A percentile compares a stretch with the other conserved stretches of the same genome.
Conservation (phyloP, 2,888 invertebrate species). For the Myathropa florea region DNA sequence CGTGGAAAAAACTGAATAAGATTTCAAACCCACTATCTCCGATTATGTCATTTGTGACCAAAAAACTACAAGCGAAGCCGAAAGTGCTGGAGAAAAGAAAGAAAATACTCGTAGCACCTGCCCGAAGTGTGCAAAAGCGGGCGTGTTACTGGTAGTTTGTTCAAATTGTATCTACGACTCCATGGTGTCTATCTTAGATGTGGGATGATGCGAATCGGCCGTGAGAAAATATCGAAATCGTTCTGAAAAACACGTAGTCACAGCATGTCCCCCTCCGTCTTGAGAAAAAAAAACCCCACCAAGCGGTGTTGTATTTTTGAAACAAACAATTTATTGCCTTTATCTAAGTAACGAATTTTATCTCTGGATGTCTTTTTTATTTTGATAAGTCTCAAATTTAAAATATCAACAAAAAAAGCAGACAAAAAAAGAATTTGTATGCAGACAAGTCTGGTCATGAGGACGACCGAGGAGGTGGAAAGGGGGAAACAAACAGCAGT, state of each 20-base stretch:
- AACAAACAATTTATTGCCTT: constrained; percentile 54
- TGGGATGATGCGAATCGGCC: constrained; percentile 19
- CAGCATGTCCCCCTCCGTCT: constrained; percentile 14
- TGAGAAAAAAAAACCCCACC: background rate
- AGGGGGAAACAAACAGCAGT: constrained; percentile 24
- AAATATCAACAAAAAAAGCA: background rate
- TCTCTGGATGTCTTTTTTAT: constrained; percentile 13
- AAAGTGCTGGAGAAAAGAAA: constrained; percentile 21
- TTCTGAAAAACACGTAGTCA: constrained; percentile 56
- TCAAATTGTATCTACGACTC: constrained; percentile 46
- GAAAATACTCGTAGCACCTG: too few relatives aligned
- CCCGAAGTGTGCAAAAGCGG: constrained; percentile 33
- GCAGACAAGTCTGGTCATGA: constrained; percentile 56
- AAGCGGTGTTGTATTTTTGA: constrained; percentile 25
- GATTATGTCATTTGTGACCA: constrained; percentile 56
- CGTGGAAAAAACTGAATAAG: constrained; percentile 28
- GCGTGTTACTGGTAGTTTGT: background rate
- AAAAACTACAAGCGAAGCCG: too few relatives aligned
- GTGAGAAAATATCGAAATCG: constrained; percentile 33
- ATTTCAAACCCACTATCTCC: constrained; percentile 26
- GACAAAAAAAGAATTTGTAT: background rate
- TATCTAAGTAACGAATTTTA: constrained; percentile 45
- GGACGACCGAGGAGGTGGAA: constrained; percentile 3
- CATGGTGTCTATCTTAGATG: constrained; percentile 52
- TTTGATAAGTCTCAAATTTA: constrained; percentile 4